Evolutionary conservation across 1,140 invertebrate genomes (phyloP), one percentile per base, ranked within the genome.

Genomic region (Magallana angulata): DNA sequence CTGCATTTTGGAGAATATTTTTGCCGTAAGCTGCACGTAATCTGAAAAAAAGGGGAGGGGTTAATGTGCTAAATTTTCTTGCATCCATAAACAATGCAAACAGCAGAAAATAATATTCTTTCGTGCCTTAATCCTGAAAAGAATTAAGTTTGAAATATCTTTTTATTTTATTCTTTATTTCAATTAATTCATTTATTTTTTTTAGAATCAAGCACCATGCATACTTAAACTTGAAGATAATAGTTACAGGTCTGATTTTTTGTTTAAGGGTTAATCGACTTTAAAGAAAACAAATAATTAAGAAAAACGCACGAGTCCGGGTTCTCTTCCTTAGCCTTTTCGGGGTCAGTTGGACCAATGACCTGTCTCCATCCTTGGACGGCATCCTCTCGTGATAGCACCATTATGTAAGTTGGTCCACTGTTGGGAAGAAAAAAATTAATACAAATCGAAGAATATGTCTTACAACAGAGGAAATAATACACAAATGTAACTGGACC

Each of bases 361-460:
- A 92, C 24, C n/a, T 90, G 85, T 85, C 94, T 89, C 94, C 94
- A 95, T 16, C 93, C 93, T 36, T 93, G 90, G 24, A 95, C 92
- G 58, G 94, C 94, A 90, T 92, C 92, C 89, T 95, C 94, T 91
- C 92, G 85, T 60, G 94, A 93, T 30, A 95, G 90, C 62, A 95
- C 93, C 93, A 95, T 94, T 85, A 95, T 93, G 80, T 92, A 88
- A 12, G 94, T 94, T n/a, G 93, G 92, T 86, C 94, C 94, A 92
- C 94, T 95, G 90, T 7, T 91, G 91, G 2, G 18, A 64, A 64
- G 62, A 64, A 4, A 64, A 64, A 16, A 64, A 18, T 16, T 18
- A 64, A 16, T 48, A 48, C 36, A 48, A 48, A 4, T 48, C 5
- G 36, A 48, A 5, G 36, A 48, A 48, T 48, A 48, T 48, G 36